phyloP scores from a whole-genome alignment of 2,888 invertebrate genomes.

The Geotrupes spiniger region DNA sequence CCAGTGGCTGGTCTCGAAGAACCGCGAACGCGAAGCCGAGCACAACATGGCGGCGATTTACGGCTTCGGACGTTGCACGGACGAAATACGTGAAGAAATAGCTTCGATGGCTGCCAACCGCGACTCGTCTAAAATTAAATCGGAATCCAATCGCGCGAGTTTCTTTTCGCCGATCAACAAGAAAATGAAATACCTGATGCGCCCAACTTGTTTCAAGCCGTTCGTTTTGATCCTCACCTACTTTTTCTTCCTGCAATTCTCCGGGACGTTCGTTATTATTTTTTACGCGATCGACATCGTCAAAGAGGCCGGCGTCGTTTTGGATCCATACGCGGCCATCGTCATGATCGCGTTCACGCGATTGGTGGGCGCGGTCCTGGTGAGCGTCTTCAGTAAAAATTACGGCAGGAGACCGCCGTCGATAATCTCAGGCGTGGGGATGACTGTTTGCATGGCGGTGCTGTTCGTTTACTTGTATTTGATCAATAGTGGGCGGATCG shows the following conservation, averaged over 20 bases:
- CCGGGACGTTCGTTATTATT: constrained; percentile 56
- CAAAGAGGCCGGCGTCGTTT: constrained; percentile 48
- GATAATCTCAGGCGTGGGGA: constrained; percentile 57
- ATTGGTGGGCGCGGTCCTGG: constrained; percentile 48
- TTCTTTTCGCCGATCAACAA: constrained; percentile 28
- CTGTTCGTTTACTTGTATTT: constrained; percentile 50
- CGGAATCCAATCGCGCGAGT: background rate
- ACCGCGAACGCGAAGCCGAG: constrained; percentile 52
- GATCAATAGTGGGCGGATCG: constrained; percentile 34
- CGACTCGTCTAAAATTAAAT: constrained; percentile 24
- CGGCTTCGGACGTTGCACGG: constrained; percentile 38
- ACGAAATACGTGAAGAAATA: constrained; percentile 38
- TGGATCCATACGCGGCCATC: constrained; percentile 53
- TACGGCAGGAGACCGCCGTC: constrained; percentile 60
- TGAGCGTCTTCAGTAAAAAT: constrained; percentile 52
- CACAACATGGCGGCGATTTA: constrained; percentile 47
- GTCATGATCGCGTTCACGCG: constrained; percentile 55
- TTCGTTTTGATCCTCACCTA: constrained; percentile 51
- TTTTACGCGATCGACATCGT: constrained; percentile 58
- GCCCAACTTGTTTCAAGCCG: constrained; percentile 51
- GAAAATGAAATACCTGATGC: constrained; percentile 40
- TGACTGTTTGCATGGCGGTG: constrained; percentile 54
- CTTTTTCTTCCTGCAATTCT: constrained; percentile 60
- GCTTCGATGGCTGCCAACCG: constrained; percentile 34
- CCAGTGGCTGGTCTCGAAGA: constrained; percentile 53